A percentile compares a stretch with the other conserved stretches of the same genome.
Conservation (phyloP, 2,888 invertebrate species). For the Dyspetes luteomarginatus region DNA sequence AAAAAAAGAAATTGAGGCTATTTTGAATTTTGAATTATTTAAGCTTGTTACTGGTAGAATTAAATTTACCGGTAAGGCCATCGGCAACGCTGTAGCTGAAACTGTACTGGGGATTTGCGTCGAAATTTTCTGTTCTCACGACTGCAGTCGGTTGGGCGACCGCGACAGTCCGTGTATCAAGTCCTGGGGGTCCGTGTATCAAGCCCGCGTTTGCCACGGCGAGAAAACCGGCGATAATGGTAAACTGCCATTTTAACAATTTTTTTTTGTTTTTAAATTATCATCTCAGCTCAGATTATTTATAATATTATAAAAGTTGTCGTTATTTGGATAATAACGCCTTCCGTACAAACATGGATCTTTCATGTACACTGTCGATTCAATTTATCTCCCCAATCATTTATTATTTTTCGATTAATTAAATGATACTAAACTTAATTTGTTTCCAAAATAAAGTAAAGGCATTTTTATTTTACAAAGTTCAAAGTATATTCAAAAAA, state of each 20-base stretch:
- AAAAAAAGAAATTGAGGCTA: neutral
- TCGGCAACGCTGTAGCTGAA: slow-evolving; percentile 81
- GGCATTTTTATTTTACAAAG: too few relatives aligned
- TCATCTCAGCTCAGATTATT: too few relatives aligned
- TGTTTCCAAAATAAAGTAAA: too few relatives aligned
- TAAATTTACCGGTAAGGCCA: slow-evolving; percentile 76
- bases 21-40: neutral
- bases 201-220: slow-evolving; percentile 74
- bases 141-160: slow-evolving; percentile 74
- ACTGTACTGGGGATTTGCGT: slow-evolving; percentile 79
- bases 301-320: too few relatives aligned
- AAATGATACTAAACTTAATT: too few relatives aligned
- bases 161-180: slow-evolving; percentile 73
- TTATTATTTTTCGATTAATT: too few relatives aligned
- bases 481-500: too few relatives aligned
- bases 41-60: too few relatives aligned
- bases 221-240: slow-evolving; percentile 72
- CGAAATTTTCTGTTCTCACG: slow-evolving; percentile 74
- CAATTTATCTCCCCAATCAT: too few relatives aligned
- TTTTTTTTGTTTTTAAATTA: neutral
- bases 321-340: too few relatives aligned
- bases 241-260: slow-evolving; percentile 67
- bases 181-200: slow-evolving; percentile 72
- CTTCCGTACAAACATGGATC: too few relatives aligned
- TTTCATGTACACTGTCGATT: too few relatives aligned